Evolutionary conservation across 2,797 vertebrate species (phyloP).

Genomic region (Heliangelus exortis): DNA sequence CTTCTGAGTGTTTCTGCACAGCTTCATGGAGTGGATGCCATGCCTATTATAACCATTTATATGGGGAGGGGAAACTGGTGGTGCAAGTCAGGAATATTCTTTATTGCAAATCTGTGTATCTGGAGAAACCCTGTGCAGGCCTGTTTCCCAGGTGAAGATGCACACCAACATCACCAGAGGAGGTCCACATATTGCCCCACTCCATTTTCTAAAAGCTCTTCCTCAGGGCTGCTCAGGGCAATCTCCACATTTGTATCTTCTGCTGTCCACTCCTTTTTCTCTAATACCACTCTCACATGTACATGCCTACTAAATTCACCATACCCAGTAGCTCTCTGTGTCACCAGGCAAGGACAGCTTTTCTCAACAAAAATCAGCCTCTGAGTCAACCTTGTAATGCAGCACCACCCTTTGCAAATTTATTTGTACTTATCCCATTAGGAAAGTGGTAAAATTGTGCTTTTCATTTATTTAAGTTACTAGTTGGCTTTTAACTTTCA

Average conservation of each 20-base stretch:
- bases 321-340: not conserved
- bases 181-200: not conserved
- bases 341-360: not conserved
- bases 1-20: not conserved
- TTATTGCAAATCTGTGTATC: not conserved
- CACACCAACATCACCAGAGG: not conserved
- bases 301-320: not conserved
- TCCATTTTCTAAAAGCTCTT: not conserved
- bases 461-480: not conserved
- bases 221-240: not conserved
- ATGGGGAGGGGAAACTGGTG: not conserved
- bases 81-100: not conserved
- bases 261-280: not conserved
- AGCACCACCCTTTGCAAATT: not conserved
- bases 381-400: not conserved
- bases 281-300: rapidly evolving
- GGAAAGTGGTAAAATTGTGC: not conserved
- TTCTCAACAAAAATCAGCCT: not conserved
- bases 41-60: not conserved
- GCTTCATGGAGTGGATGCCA: no score
- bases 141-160: not conserved
- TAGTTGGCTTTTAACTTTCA: not conserved
- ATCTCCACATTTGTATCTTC: rapidly evolving
- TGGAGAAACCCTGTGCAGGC: not conserved
- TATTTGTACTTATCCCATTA: not conserved